Evolutionary conservation across 2,888 invertebrate genomes (phyloP), one percentile per base, ranked within the genome.

Genomic region (Leptogaster cylindrica): DNA sequence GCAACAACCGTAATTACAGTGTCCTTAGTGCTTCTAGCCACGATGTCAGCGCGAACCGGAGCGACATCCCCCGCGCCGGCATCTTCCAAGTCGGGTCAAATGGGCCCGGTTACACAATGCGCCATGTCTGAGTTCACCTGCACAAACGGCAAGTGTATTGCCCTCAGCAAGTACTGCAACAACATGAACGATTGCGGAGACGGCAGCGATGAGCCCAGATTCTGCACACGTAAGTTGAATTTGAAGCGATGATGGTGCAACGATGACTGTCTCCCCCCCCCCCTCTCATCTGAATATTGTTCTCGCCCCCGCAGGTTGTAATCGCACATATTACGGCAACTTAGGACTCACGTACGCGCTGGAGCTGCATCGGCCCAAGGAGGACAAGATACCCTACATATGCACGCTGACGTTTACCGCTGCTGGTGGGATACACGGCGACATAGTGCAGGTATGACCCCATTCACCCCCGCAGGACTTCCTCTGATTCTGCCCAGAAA

Each of bases 241-340:
- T 64, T 33, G 8, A 48, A 36, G 25, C 36, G 23, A 48, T 64
- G 48, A 25, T 28, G 6, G 64, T 33, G 36, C n/a, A 16, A 18
- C n/a, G n/a, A n/a, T n/a, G n/a, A n/a, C n/a, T n/a, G n/a, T n/a
- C n/a, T n/a, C n/a, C n/a, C n/a, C n/a, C n/a, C n/a, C n/a, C n/a
- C n/a, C n/a, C n/a, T n/a, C n/a, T n/a, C n/a, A n/a, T n/a, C 18
- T 12, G 6, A 4, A 27, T 10, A n/a, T 10, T 27, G 4, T 5
- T 68, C 55, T 18, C 14, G 18, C 28, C 25, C 16, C 70, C 71
- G 48, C 75, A 79, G 80, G 81, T 70, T 95, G 95, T 83, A 95
- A 95, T 82, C 88, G 89, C 76, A 95, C 95, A 3, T 95, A 94
- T 81, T 93, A 90, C 74, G 95, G 94, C 1, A 92, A 94, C 76